A percentile compares a stretch with the other conserved stretches of the same genome.
Conservation (phyloP, 1,140 invertebrate genomes). For the Diploscapter pachys region DNA sequence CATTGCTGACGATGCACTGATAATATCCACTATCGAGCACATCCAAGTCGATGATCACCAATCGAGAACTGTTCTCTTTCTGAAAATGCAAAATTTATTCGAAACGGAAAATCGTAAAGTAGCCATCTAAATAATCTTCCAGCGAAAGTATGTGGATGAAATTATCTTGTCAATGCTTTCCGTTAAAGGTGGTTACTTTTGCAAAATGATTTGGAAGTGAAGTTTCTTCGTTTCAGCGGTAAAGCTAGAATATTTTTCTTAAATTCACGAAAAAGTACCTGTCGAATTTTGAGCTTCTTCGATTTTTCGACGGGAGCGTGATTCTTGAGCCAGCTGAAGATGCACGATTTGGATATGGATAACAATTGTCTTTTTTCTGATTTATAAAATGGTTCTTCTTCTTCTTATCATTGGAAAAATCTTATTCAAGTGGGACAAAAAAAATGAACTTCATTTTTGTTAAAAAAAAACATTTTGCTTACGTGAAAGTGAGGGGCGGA, state of each 20-base stretch:
- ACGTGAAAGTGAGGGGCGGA: slow-evolving; percentile 54
- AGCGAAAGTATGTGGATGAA: no score
- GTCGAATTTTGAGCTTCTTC: slow-evolving; percentile 40
- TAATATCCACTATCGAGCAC: slow-evolving; percentile 56
- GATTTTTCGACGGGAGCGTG: slow-evolving; percentile 55
- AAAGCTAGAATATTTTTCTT: no score
- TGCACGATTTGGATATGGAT: background rate
- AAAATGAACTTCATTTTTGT: background rate
- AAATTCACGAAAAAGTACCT: no score
- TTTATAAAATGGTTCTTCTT: background rate
- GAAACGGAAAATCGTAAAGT: no score
- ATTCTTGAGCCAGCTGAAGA: slow-evolving; percentile 56
- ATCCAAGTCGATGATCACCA: slow-evolving; percentile 54
- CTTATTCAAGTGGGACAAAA: background rate
- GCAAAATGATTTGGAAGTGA: no score
- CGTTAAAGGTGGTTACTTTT: no score
- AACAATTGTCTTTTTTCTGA: background rate
- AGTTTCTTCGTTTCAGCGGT: no score
- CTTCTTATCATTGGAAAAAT: slow-evolving; percentile 17
- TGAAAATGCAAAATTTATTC: background rate
- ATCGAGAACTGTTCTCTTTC: slow-evolving; percentile 51
- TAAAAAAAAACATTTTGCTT: slow-evolving; percentile 22
- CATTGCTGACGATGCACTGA: slow-evolving; percentile 52
- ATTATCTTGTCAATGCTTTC: no score
- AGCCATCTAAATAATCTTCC: no score